Evolutionary conservation across 2,113 vertebrate species (phyloP), one percentile per base, ranked within the genome.

Genomic region (Pungitius pungitius): DNA sequence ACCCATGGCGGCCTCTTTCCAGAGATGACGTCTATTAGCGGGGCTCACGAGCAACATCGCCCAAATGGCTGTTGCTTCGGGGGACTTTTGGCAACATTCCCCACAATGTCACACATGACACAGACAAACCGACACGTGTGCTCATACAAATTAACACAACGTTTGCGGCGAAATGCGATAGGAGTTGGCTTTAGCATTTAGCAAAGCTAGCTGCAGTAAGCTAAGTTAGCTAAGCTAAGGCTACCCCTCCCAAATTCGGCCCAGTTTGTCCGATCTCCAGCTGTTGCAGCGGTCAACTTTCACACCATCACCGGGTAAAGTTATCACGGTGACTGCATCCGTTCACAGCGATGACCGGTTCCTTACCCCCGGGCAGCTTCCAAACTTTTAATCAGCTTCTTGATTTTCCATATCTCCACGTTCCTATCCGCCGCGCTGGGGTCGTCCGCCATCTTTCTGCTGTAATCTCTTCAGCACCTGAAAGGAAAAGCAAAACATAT

Each of bases 401-500:
- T 98, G 94, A 98, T 98, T 94, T 98, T 98, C 97, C 97, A 98
- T 87, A 98, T 98, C 92, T 98, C 96, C 95, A 98, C 96, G 93
- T 98, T 98, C 93, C 97, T 96, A 89, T 98, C 97, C 90, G 96
- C 95, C 93, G 96, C 95, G 92, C 94, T 97, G 91, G 96, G 97
- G 94, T 98, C 97, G 95, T 98, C 97, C 95, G 96, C 96, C 97
- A 98, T 98, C 95, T 97, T 98, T 89, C 89, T 89, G 92, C 89
- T 93, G 89, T 88, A 90, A 85, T 92, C 89, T 88, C 90, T 92
- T 93, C 91, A 86, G 89, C 93, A 92, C 94, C 93, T 94, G 59
- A 83, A 83, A 85, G 85, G 56, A 69, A 80, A 77, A 85, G 15
- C 1, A 70, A 72, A 73, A 66, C 68, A 78, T 49, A 73, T 43